Evolutionary conservation across 2,113 vertebrate species (phyloP), one percentile per base, ranked within the genome.

Genomic region (Sigmodon hispidus): DNA sequence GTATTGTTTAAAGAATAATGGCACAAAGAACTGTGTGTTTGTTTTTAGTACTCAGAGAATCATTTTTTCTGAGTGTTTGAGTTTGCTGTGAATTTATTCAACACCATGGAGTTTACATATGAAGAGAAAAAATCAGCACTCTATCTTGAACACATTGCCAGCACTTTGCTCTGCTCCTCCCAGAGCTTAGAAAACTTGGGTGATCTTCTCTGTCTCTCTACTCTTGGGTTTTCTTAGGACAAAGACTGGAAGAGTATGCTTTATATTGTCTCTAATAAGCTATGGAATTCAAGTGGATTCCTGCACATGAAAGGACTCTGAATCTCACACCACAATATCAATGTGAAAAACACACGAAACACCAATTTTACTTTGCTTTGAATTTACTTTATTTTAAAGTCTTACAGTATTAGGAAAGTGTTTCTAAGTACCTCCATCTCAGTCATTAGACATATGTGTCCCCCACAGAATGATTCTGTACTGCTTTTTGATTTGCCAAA

Each of bases 291-390:
- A 88, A 92, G 69, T 67, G 19, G 72, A 45, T 29, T 86, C 26
- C 65, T 29, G 8, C 0, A 9, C 9, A 45, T 9, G 22, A 90
- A 84, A 91, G 50, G 57, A 67, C 9, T 81, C 22, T 52, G 57
- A 86, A 83, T 17, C 59, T 11, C 5, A 69, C 72, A 65, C 9
- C 57, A 0, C 13, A 40, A n/a, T 72, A 63, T 45, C 59, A 76
- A n/a, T 63, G 48, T 79, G 52, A 75, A 7, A 59, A 19, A 72
- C 1, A 69, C 16, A 90, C 40, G 57, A 70, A 84, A 40, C 16
- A 31, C 40, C 50, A 36, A 16, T 12, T 45, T 12, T 86, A 40
- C 12, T 97, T 92, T 40, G 72, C 70, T 96, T 91, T 86, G 43
- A 83, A 11, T 76, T 43, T 17, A 8, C n/a, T n/a, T n/a, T 89